phyloP scores from a whole-genome alignment of 2,113 vertebrate genomes.

The Malurus melanocephalus region DNA sequence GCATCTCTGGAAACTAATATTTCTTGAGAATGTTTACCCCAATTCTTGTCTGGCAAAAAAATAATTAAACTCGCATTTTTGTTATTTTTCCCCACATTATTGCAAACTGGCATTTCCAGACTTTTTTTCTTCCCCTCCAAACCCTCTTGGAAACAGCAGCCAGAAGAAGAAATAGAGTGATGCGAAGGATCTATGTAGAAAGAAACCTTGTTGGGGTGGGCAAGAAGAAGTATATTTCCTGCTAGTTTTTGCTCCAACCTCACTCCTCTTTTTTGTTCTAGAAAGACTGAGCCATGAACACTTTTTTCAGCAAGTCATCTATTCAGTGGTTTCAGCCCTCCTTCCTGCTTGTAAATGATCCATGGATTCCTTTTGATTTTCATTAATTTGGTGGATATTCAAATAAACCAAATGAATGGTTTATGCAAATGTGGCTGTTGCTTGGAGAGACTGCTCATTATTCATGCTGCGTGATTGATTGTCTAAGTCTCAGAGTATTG shows the following conservation, averaged over 20 bases:
- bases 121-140: not conserved
- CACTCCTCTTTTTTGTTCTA: not conserved
- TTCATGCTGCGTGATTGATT: constrained; percentile 42
- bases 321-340: not conserved
- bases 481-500: not conserved
- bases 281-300: not conserved
- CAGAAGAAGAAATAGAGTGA: not conserved
- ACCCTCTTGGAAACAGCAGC: not conserved
- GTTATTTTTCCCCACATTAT: not conserved
- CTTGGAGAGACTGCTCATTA: constrained; percentile 38
- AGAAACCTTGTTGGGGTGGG: not conserved
- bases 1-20: not conserved
- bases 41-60: not conserved
- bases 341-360: constrained; percentile 33
- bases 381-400: constrained; percentile 44
- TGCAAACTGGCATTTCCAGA: not conserved
- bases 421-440: constrained; percentile 53
- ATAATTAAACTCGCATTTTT: not conserved
- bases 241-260: not conserved
- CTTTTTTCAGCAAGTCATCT: not conserved
- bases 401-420: constrained; percentile 19
- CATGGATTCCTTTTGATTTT: constrained; percentile 31
- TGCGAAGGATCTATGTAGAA: not conserved
- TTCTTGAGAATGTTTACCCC: not conserved
- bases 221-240: not conserved